A percentile compares a stretch with the other conserved stretches of the same genome.
Conservation (phyloP, 2,797 vertebrate species). For the Micromesistius poutassou region DNA sequence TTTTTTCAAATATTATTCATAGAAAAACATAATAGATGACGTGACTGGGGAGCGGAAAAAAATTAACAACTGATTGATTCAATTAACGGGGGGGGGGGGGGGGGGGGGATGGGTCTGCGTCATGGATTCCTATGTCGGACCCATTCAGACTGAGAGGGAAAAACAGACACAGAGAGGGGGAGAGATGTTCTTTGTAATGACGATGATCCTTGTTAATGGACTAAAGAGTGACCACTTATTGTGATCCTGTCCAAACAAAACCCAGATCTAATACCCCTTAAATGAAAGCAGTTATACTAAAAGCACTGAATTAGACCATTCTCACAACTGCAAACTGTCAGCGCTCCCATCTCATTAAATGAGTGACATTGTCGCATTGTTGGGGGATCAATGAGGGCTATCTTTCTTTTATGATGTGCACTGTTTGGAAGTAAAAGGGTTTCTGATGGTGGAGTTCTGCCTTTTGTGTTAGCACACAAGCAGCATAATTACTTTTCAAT, state of each 20-base stretch:
- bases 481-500: slow-evolving; percentile 72
- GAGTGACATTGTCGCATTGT: slow-evolving; percentile 75
- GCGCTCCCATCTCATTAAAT: slow-evolving; percentile 82
- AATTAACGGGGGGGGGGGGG: neutral
- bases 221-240: slow-evolving; percentile 77
- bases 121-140: slow-evolving; percentile 69
- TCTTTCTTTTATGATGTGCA: slow-evolving; percentile 80
- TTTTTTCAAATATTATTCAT: slow-evolving; percentile 18
- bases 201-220: slow-evolving; percentile 80
- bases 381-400: slow-evolving; percentile 79
- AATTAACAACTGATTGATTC: slow-evolving; percentile 59
- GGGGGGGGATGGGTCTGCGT: slow-evolving; percentile 36
- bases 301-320: slow-evolving; percentile 81
- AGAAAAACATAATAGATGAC: slow-evolving; percentile 37
- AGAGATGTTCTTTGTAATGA: slow-evolving; percentile 56
- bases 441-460: slow-evolving; percentile 74
- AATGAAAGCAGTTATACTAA: slow-evolving; percentile 81
- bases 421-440: slow-evolving; percentile 63
- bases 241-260: slow-evolving; percentile 82
- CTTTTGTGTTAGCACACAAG: slow-evolving; percentile 71
- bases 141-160: slow-evolving; percentile 19
- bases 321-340: slow-evolving; percentile 75
- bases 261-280: slow-evolving; percentile 87
- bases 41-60: slow-evolving; percentile 22
- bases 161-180: slow-evolving; percentile 29